phyloP scores from a whole-genome alignment of 1,140 invertebrate species.

The Cyphomyrmex costatus region DNA sequence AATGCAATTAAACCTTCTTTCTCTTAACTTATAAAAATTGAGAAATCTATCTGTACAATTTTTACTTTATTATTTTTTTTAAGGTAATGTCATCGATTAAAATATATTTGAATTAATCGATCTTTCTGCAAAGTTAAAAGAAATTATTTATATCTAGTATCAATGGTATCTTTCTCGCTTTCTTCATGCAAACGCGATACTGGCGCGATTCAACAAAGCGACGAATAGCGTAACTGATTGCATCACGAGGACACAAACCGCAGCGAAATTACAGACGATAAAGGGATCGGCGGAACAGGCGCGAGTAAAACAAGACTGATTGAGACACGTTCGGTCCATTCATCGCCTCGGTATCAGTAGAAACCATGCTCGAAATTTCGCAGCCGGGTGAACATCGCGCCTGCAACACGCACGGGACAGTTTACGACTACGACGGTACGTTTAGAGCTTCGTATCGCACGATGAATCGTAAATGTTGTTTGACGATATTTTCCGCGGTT shows the following conservation, averaged over 20 bases:
- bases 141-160: not conserved
- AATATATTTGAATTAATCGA: not conserved
- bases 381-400: not conserved
- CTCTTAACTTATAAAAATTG: not conserved
- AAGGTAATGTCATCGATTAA: not conserved
- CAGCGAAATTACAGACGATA: slow-evolving; percentile 25
- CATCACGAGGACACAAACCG: not conserved
- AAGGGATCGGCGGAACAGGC: slow-evolving; percentile 1
- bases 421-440: not conserved
- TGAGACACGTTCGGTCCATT: slow-evolving; percentile 30
- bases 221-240: slow-evolving; percentile 7
- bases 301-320: slow-evolving; percentile 35
- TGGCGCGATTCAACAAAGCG: not conserved
- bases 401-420: slow-evolving; percentile 5
- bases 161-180: not conserved
- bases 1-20: not conserved
- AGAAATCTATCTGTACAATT: not conserved
- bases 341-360: slow-evolving; percentile 5
- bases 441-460: not conserved
- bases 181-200: not conserved
- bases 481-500: slow-evolving; percentile 1
- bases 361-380: slow-evolving; percentile 38
- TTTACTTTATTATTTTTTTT: not conserved
- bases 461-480: slow-evolving; percentile 46
- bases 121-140: not conserved